Evolutionary conservation across 2,888 invertebrate genomes (phyloP).

Genomic region (Netelia fuscicornis): DNA sequence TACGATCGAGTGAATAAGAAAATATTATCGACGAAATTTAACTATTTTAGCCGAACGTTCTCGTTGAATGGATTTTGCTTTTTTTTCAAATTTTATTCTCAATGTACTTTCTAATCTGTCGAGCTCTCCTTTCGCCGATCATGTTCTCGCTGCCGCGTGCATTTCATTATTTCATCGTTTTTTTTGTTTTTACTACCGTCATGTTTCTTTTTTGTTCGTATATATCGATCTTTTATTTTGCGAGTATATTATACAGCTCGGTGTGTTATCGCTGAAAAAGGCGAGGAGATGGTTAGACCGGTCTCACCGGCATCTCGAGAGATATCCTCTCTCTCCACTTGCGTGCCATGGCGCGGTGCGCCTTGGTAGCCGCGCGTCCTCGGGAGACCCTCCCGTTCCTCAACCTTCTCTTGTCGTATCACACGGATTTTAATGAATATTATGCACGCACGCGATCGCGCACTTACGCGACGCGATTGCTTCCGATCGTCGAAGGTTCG

Average conservation of each 20-base stretch:
- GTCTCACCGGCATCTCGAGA: conserved; percentile 26
- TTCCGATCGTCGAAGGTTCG: conserved; percentile 66
- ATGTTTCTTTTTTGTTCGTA: conserved; percentile 1
- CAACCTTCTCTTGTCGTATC: conserved; percentile 44
- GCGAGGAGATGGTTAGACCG: conserved; percentile 51
- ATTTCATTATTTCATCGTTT: not conserved
- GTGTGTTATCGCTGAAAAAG: conserved; percentile 55
- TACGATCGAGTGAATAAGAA: too few species aligned
- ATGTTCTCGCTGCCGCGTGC: not conserved
- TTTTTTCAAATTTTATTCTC: not conserved
- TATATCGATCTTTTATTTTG: conserved; percentile 46
- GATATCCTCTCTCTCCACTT: conserved; percentile 16
- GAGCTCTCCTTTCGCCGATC: conserved; percentile 5
- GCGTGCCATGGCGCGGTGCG: conserved; percentile 5
- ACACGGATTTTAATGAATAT: conserved; percentile 79
- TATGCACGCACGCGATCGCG: conserved; percentile 79
- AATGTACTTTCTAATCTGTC: conserved; percentile 37
- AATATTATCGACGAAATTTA: too few species aligned
- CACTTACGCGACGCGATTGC: conserved; percentile 70
- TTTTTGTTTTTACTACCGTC: conserved; percentile 22
- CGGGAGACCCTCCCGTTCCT: not conserved
- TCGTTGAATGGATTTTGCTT: not conserved
- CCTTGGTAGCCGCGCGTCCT: conserved; percentile 19
- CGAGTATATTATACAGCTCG: conserved; percentile 35
- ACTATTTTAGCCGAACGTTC: too few species aligned